A percentile compares a stretch with the other conserved stretches of the same genome.
phyloP scores from a whole-genome alignment of 2,797 vertebrate genomes.

The Clamator glandarius region DNA sequence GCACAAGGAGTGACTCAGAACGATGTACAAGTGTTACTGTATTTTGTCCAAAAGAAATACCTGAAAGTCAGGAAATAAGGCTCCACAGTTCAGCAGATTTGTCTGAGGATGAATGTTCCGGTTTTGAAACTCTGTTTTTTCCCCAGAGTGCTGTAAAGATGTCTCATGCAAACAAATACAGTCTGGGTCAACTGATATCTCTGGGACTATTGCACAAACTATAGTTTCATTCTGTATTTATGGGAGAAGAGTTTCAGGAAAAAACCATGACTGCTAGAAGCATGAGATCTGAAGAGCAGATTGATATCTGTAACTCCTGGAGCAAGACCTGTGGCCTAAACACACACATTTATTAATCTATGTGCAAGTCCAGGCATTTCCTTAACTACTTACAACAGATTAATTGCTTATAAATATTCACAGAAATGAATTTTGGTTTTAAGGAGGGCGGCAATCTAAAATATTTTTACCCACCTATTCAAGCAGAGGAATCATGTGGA shows the following conservation, averaged over 20 bases:
- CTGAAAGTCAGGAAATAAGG: conserved; percentile 79
- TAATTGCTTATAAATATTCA: conserved; percentile 41
- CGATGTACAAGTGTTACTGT: conserved; percentile 73
- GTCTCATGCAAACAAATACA: conserved; percentile 74
- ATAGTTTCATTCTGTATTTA: conserved; percentile 55
- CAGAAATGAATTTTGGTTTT: background rate
- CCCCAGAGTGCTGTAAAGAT: conserved; percentile 72
- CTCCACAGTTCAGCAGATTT: conserved; percentile 72
- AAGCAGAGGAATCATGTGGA: conserved; percentile 22
- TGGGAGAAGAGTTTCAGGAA: conserved; percentile 33
- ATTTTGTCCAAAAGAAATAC: conserved; percentile 77
- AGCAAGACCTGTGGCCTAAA: conserved; percentile 23
- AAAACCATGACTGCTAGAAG: conserved; percentile 4
- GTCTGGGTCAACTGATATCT: conserved; percentile 73
- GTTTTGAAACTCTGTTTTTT: conserved; percentile 75
- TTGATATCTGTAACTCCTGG: background rate
- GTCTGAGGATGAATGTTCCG: conserved; percentile 71
- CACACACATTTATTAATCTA: background rate
- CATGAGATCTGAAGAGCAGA: background rate
- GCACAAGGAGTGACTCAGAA: conserved; percentile 74
- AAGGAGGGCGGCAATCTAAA: background rate
- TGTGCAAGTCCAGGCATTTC: background rate
- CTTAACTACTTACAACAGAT: background rate
- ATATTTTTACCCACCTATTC: conserved; percentile 3
- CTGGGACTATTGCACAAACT: conserved; percentile 64